A percentile compares a stretch with the other conserved stretches of the same genome.
phyloP scores from a whole-genome alignment of 2,888 invertebrate genomes.

The Pycnomerus fuliginosus region DNA sequence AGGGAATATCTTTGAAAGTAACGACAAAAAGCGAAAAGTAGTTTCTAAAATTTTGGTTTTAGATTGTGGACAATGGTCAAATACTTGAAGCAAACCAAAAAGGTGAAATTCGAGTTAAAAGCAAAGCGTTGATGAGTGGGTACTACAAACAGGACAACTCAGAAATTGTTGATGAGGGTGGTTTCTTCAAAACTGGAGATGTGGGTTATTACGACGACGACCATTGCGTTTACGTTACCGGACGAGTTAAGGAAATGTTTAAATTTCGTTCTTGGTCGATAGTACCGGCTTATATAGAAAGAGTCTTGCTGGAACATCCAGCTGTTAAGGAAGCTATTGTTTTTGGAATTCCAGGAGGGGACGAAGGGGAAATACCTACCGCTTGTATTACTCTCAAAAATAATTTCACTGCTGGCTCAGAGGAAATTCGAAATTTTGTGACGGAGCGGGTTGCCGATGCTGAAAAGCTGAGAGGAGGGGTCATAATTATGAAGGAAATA shows the following conservation, averaged over 20 bases:
- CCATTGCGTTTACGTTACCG: slow-evolving; percentile 36
- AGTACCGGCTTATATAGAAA: slow-evolving; percentile 37
- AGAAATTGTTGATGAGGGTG: slow-evolving; percentile 33
- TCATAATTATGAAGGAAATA: slow-evolving; percentile 15
- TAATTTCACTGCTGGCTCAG: slow-evolving; percentile 3
- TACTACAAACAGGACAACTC: slow-evolving; percentile 45
- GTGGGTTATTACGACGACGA: slow-evolving; percentile 41
- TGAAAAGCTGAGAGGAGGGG: slow-evolving; percentile 24
- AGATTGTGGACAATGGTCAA: slow-evolving; percentile 53
- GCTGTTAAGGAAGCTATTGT: slow-evolving; percentile 37
- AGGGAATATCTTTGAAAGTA: slow-evolving; percentile 17
- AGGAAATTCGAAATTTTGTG: slow-evolving; percentile 18
- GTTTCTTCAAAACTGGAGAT: slow-evolving; percentile 41
- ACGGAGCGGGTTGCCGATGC: slow-evolving; percentile 18
- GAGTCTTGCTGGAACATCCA: slow-evolving; percentile 34
- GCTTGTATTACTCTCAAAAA: slow-evolving; percentile 25
- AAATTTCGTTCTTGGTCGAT: slow-evolving; percentile 43
- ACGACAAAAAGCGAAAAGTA: neutral
- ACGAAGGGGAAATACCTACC: slow-evolving; percentile 34
- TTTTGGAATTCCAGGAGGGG: slow-evolving; percentile 35
- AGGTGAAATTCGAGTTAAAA: slow-evolving; percentile 57
- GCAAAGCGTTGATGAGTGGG: slow-evolving; percentile 43
- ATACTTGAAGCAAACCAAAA: slow-evolving; percentile 51
- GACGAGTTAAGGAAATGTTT: slow-evolving; percentile 40
- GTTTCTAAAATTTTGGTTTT: slow-evolving; percentile 28